Base-by-base conservation (phyloP, 2,888 invertebrate species). In the Dynastes grantii region DNA sequence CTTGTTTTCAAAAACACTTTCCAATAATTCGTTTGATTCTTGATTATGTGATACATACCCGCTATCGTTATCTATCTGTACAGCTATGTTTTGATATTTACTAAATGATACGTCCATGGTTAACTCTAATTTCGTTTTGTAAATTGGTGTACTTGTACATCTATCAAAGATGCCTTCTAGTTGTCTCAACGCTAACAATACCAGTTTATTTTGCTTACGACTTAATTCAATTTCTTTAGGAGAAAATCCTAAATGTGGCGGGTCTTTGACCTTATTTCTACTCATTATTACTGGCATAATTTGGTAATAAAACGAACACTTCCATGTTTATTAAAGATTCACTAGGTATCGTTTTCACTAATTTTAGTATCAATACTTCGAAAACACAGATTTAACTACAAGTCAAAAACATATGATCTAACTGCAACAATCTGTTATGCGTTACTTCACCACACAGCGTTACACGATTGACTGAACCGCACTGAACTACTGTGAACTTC, bases 41-140 rank as follows among this genome's bases (percentile, higher is more conserved):
- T 84, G 84, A 82, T 86, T 85, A 75, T 87, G 85, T n/a, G 88
- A 88, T 79, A 87, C 84, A 81, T 88, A 89, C 0, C 89, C 89
- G 83, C 88, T 88, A 82, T 89, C 89, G 80, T 87, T 85, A 81
- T 88, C 88, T 83, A 87, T 85, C 27, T 81, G 80, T 9, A 76
- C 70, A 37, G 61, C 75, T 22, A 76, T 68, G 63, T 82, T 67
- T 49, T 83, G 81, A 64, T 79, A 80, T 67, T 81, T 82, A 37
- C 79, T 76, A 64, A 83, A 81, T 2, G 81, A 80, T 75, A 75
- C 45, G 63, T 78, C 73, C 45, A 78, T 73, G 65, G 75, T 45
- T 45, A 51, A 51, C 53, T 51, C 45, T 11, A 64, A 65, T 73
- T 64, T 78, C 11, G 32, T 40, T 75, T 45, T 78, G n/a, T 45